Base-by-base conservation (phyloP, 1,140 invertebrate species). In the Drosophila quadrilineata region DNA sequence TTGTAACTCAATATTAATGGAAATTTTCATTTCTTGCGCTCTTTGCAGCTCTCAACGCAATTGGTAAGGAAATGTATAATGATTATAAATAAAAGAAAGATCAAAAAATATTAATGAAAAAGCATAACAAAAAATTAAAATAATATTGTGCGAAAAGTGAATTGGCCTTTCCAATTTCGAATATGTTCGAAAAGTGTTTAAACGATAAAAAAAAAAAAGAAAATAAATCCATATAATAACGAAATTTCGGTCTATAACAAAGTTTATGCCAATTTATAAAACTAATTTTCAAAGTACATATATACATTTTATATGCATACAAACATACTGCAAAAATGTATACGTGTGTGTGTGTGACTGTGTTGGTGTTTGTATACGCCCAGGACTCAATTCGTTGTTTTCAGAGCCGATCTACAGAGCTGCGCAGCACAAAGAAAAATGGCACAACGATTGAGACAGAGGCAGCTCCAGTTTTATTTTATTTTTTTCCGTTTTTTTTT, bases 401-500 rank as follows among this genome's bases (percentile, higher is more conserved):
- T 49, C 24, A 57, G 64, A 67, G 64, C 48, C 69, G 74, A 77
- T 75, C 75, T 77, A 49, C 52, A 77, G 45, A 56, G 67, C 57
- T 58, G 50, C 71, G 67, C 73, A 48, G 58, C 56, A 68, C 72
- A 76, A 79, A 84, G 67, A 79, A 84, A 79, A 84, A 85, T 84
- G 79, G 79, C 79, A 84, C 79, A 84, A 62, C 53, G 60, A 65
- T 33, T 59, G 43, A 54, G 66, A 64, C 67, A 43, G 66, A 65
- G 64, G 41, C 64, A 50, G 41, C 24, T 41, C 28, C 71, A 35
- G 59, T 45, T 43, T 48, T n/a, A n/a, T n/a, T n/a, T n/a, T n/a
- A n/a, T n/a, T n/a, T n/a, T n/a, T n/a, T n/a, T n/a, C n/a, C n/a
- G n/a, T n/a, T n/a, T n/a, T n/a, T n/a, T n/a, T n/a, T n/a, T n/a